Conservation (phyloP, 2,797 vertebrate species). For the Myripristis murdjan region DNA sequence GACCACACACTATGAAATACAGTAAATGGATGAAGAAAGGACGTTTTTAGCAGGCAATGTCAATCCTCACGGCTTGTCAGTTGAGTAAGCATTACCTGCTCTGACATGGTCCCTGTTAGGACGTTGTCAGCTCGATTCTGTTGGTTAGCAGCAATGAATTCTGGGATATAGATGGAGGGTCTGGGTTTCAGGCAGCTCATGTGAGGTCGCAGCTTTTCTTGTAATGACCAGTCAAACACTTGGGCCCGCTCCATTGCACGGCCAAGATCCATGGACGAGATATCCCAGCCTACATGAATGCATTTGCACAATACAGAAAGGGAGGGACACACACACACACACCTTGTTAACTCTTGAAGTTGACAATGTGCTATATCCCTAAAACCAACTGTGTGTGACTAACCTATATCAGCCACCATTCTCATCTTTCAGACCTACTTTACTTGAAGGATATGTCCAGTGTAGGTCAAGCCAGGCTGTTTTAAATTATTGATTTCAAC, state of each 20-base stretch:
- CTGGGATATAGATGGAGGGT: conserved; percentile 91
- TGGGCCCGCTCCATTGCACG: conserved; percentile 91
- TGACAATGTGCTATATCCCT: not conserved
- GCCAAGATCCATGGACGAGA: conserved; percentile 93
- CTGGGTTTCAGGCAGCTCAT: conserved; percentile 92
- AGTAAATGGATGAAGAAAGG: not conserved
- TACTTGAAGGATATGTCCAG: too few species aligned
- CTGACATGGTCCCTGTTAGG: conserved; percentile 87
- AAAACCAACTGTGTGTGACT: not conserved
- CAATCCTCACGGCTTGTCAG: too few species aligned
- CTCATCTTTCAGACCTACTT: too few species aligned
- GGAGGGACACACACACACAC: conserved; percentile 7
- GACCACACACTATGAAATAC: not conserved
- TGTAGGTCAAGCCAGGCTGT: too few species aligned
- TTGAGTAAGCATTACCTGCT: conserved; percentile 87
- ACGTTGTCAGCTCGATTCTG: conserved; percentile 90
- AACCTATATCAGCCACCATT: too few species aligned
- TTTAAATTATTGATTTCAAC: too few species aligned
- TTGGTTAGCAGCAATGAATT: conserved; percentile 97
- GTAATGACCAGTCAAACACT: conserved; percentile 93
- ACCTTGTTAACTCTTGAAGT: not conserved
- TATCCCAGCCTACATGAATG: conserved; percentile 96
- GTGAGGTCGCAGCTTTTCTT: conserved; percentile 91
- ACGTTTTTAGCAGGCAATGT: not conserved
- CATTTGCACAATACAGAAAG: too few species aligned